These are phyloP conservation scores for Tenebrosternarchus preto DNA, from an alignment of 2,113 vertebrate genomes.

Conservation along the genomic window DNA sequence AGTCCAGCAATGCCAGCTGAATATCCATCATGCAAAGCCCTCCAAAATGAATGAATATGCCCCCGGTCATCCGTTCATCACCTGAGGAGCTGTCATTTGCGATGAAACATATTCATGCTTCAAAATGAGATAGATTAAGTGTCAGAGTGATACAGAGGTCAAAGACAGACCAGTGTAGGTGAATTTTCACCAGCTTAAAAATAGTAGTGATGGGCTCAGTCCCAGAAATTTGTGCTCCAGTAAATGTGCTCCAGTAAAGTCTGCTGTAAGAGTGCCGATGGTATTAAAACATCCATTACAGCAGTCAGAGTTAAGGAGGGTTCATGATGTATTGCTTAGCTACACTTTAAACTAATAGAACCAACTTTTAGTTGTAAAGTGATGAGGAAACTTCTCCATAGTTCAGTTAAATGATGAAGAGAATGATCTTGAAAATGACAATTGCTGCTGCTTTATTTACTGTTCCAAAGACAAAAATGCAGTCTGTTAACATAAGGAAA, in stretches of 20 bases:
- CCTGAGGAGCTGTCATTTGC: constrained; percentile 71
- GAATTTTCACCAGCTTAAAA: constrained; percentile 21
- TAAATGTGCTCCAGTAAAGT: not conserved
- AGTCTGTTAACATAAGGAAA: constrained; percentile 20
- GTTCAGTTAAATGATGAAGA: not conserved
- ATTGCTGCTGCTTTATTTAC: constrained; percentile 34
- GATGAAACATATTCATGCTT: constrained; percentile 70
- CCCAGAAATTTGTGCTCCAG: not conserved
- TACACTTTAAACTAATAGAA: not conserved
- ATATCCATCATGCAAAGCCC: constrained; percentile 72
- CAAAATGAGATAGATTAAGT: constrained; percentile 71
- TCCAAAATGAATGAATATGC: constrained; percentile 74
- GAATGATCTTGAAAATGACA: not conserved
- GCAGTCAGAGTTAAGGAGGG: not conserved
- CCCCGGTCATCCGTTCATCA: constrained; percentile 75
- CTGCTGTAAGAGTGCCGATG: not conserved
- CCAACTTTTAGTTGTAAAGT: not conserved
- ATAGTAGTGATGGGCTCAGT: not conserved
- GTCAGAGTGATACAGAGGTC: constrained; percentile 48
- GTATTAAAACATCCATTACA: constrained; percentile 11
- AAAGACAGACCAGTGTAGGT: constrained; percentile 38
- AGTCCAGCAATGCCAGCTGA: constrained; percentile 63
- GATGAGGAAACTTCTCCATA: not conserved
- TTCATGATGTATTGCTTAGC: constrained; percentile 7
- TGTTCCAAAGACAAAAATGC: constrained; percentile 27